phyloP scores from a whole-genome alignment of 2,113 vertebrate species.

The Oxyruncus cristatus region DNA sequence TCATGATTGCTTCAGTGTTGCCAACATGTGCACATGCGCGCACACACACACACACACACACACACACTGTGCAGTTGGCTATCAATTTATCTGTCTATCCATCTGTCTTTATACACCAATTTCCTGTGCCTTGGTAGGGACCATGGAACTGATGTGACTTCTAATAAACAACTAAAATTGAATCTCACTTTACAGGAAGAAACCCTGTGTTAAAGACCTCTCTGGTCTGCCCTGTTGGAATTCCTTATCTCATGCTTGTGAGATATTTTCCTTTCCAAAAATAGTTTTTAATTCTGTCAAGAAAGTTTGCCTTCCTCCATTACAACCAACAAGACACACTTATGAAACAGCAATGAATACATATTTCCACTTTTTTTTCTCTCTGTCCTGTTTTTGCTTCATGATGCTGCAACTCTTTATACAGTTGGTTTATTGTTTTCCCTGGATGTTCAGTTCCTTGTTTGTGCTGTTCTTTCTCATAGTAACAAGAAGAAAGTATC shows the following conservation, averaged over 20 bases:
- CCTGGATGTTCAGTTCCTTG: background rate
- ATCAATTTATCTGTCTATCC: background rate
- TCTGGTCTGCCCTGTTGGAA: background rate
- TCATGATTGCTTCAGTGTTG: background rate
- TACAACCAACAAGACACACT: background rate
- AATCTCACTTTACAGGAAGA: background rate
- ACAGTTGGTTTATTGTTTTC: background rate
- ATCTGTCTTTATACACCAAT: background rate
- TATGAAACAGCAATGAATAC: background rate
- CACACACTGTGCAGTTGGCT: background rate
- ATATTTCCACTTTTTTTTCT: background rate
- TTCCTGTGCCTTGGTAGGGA: background rate
- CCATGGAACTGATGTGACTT: background rate
- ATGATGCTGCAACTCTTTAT: rapidly evolving
- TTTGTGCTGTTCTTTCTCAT: background rate
- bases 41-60: too few relatives aligned
- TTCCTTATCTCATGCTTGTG: background rate
- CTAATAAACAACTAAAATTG: background rate
- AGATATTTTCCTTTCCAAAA: background rate
- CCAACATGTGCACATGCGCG: background rate
- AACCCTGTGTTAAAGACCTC: background rate
- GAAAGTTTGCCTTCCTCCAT: background rate
- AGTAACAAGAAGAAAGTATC: background rate
- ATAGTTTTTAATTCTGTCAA: background rate
- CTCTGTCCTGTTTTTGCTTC: background rate